phyloP scores from a whole-genome alignment of 2,797 vertebrate genomes.

The Cetoscarus ocellatus region DNA sequence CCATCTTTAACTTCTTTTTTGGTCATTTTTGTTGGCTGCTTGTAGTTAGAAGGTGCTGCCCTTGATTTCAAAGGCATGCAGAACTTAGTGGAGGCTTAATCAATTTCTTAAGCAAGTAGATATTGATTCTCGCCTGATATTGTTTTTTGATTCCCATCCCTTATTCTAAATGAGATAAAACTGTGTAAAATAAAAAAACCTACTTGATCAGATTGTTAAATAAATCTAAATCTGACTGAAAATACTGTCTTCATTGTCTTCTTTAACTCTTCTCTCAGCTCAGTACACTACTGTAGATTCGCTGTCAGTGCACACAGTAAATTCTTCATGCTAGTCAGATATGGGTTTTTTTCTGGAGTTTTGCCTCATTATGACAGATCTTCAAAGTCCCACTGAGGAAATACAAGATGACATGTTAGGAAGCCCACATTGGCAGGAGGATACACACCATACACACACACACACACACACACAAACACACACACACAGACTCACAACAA shows the following conservation, averaged over 20 bases:
- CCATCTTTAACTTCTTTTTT: too few relatives aligned
- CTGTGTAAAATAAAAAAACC: neutral
- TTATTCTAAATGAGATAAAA: neutral
- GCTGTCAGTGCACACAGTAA: slow-evolving; percentile 4
- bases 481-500: slow-evolving; percentile 38
- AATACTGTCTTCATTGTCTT: slow-evolving; percentile 25
- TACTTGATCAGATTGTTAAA: neutral
- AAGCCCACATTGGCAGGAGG: slow-evolving; percentile 25
- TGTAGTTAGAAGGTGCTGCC: too few relatives aligned
- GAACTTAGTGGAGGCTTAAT: too few relatives aligned
- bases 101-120: too few relatives aligned
- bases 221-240: slow-evolving; percentile 14
- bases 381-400: slow-evolving; percentile 57
- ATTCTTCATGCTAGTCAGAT: slow-evolving; percentile 26
- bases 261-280: slow-evolving; percentile 8
- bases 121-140: too few relatives aligned
- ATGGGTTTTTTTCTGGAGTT: slow-evolving; percentile 38
- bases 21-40: too few relatives aligned
- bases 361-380: slow-evolving; percentile 54
- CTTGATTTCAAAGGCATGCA: too few relatives aligned
- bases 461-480: slow-evolving; percentile 19
- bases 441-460: slow-evolving; percentile 10
- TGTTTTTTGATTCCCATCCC: too few relatives aligned
- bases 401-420: slow-evolving; percentile 49
- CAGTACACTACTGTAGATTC: slow-evolving; percentile 6